These are phyloP conservation scores for Bugula neritina DNA, from an alignment of 2,888 invertebrate genomes.

Conservation along the genomic window DNA sequence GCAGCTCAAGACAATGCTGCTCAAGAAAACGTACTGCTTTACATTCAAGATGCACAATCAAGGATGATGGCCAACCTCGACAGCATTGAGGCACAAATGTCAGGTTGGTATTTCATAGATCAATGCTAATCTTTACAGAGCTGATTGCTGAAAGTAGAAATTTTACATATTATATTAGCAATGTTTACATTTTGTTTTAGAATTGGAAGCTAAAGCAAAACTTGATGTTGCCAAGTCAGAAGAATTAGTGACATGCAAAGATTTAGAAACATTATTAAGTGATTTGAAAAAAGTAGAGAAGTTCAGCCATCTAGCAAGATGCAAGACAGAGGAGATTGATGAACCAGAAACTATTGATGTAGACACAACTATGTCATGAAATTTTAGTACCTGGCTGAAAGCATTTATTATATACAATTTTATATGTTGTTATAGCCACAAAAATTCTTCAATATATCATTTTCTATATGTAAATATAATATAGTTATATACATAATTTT, in stretches of 20 bases:
- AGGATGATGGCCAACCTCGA: not conserved
- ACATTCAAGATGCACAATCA: not conserved
- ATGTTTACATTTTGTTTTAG: not conserved
- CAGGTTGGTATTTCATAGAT: too few relatives aligned
- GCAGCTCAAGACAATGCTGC: too few relatives aligned
- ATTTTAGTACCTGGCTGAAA: too few relatives aligned
- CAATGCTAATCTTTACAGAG: too few relatives aligned
- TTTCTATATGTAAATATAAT: not conserved
- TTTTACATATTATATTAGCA: too few relatives aligned
- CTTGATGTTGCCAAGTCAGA: not conserved
- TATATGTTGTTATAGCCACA: too few relatives aligned
- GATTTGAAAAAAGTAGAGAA: slow-evolving; percentile 6
- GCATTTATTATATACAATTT: too few relatives aligned
- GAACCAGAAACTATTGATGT: not conserved
- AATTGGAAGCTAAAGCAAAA: not conserved
- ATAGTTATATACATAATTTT: not conserved
- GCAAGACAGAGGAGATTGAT: not conserved
- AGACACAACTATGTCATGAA: too few relatives aligned
- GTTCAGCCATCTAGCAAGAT: not conserved
- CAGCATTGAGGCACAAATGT: not conserved
- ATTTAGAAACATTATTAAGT: not conserved
- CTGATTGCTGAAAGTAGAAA: too few relatives aligned
- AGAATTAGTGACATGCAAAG: not conserved
- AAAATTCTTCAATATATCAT: too few relatives aligned
- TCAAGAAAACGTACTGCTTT: not conserved